These are phyloP conservation scores for Rhynchophorus ferrugineus DNA, from an alignment of 1,140 invertebrate species.

Conservation along the genomic window DNA sequence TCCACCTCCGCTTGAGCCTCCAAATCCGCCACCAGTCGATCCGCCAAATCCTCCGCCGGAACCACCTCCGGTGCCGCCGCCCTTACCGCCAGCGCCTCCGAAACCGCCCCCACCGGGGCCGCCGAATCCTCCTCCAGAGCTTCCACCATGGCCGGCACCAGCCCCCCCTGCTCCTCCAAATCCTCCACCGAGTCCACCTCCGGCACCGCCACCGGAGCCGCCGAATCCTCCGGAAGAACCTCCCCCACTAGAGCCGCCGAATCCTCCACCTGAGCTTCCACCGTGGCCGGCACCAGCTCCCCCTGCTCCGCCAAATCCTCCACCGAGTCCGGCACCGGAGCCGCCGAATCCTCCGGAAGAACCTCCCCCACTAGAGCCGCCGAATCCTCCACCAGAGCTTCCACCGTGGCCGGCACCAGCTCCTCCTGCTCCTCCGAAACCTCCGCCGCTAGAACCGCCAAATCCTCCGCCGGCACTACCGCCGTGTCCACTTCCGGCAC, in stretches of 20 bases:
- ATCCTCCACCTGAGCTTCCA: constrained; percentile 8
- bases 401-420: too few species aligned
- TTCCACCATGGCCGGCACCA: background rate
- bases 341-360: background rate
- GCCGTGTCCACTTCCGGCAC: constrained; percentile 5
- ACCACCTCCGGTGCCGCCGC: constrained; percentile 3
- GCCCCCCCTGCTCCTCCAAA: too few species aligned
- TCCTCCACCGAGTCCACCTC: constrained; percentile 14
- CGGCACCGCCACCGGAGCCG: constrained; percentile 7
- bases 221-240: background rate
- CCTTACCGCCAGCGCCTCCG: constrained; percentile 10
- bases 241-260: constrained; percentile 5
- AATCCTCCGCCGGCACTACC: constrained; percentile 4
- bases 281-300: too few species aligned
- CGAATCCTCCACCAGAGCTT: constrained; percentile 12
- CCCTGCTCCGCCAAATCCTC: constrained; percentile 11
- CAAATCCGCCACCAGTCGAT: constrained; percentile 2
- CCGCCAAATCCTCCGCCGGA: constrained; percentile 7
- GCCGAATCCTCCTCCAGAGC: too few species aligned
- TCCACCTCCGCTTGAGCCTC: constrained; percentile 3
- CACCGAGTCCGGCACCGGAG: constrained; percentile 10
- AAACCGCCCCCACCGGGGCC: too few species aligned
- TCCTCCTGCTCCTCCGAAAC: constrained; percentile 18
- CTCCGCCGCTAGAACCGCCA: constrained; percentile 14
- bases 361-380: background rate